Base-by-base conservation (phyloP, 1,140 invertebrate species). In the Phocides pigmalion region DNA sequence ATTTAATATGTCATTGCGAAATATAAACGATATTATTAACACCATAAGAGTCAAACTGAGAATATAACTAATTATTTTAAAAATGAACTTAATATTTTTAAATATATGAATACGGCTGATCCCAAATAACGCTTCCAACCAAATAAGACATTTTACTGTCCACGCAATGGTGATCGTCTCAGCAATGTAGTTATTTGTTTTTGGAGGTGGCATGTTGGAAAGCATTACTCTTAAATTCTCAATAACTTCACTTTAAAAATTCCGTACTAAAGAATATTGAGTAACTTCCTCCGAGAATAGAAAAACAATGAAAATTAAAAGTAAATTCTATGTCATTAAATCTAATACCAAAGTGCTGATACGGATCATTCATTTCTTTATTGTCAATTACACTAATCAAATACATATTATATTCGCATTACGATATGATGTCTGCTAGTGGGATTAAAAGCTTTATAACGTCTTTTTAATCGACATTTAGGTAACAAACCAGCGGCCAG, bases 21-120 rank as follows among this genome's bases (percentile, higher is more conserved):
- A 64, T 25, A 20, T 64, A 15, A 16, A 64, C 17, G 35, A 15
- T 4, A 42, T 20, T 22, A 25, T 15, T 25, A 19, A 39, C 22
- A 47, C 11, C 9, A 47, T 9, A 39, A 66, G 16, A 35, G 19
- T 6, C 16, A 44, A 46, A 5, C 32, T 47, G 14, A 53, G 12
- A 47, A 51, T 37, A 25, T 47, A 54, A 17, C 12, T 46, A 0
- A 56, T 3, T 16, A 42, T 42, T 9, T n/a, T n/a, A n/a, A 54
- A 11, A 28, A 37, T 22, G 12, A 66, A 39, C 2, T 47, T 54
- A 15, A 46, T 39, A 11, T 28, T 66, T 32, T 62, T 39, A 32
- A 54, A 59, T 15, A 66, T 47, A 15, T 62, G 54, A 47, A 39
- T 39, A 9, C 49, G 56, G 47, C 62, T 62, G 1, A 66, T 35